Conservation (phyloP, 2,888 invertebrate species). For the Folsomia manolachei region DNA sequence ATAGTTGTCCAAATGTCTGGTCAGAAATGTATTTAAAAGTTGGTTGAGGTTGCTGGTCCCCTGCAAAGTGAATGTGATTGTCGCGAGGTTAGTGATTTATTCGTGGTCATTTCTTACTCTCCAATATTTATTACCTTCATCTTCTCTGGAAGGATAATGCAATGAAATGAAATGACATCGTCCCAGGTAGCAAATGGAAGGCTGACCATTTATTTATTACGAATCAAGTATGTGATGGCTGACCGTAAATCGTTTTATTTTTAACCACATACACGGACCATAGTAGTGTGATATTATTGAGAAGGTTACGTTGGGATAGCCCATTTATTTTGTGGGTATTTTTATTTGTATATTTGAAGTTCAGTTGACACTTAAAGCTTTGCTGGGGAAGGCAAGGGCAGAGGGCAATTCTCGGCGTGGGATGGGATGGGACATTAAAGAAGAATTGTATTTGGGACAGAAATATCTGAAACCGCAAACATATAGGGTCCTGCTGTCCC, state of each 20-base stretch:
- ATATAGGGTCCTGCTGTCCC: neutral
- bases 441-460: neutral
- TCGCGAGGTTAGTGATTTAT: conserved; percentile 2
- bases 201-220: neutral
- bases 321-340: neutral
- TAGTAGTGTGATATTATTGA: conserved; percentile 1
- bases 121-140: conserved; percentile 3
- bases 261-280: too few relatives aligned
- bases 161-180: neutral
- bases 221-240: neutral
- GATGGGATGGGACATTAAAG: neutral
- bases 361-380: neutral
- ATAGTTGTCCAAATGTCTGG: neutral
- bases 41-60: neutral
- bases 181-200: conserved; percentile 3
- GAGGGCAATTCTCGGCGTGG: neutral
- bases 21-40: neutral
- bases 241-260: too few relatives aligned
- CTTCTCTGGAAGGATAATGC: neutral
- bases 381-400: neutral
- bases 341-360: neutral
- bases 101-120: neutral
- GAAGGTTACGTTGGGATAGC: neutral
- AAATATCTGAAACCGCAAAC: neutral
- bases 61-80: neutral